phyloP scores from a whole-genome alignment of 2,888 invertebrate species.

The Lasius platythorax region DNA sequence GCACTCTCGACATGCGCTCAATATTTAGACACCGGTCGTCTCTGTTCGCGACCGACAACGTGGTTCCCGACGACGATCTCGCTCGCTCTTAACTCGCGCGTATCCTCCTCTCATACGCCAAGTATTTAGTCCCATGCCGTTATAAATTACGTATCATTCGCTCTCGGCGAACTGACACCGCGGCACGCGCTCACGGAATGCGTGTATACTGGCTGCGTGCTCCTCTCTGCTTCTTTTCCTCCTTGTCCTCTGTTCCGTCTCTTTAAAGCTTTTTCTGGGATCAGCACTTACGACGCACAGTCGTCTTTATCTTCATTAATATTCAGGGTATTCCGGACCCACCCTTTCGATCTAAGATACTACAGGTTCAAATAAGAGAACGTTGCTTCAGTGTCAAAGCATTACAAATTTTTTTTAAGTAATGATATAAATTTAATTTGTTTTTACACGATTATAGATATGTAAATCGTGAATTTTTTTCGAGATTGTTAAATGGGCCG shows the following conservation, averaged over 20 bases:
- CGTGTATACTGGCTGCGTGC: slow-evolving; percentile 61
- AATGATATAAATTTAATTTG: neutral
- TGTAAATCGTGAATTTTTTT: neutral
- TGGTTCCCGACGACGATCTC: slow-evolving; percentile 17
- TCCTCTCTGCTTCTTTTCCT: neutral
- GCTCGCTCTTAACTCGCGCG: slow-evolving; percentile 37
- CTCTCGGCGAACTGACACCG: slow-evolving; percentile 80
- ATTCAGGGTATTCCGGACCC: neutral
- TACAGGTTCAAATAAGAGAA: neutral
- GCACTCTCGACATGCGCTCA: slow-evolving; percentile 80
- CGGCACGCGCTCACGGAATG: slow-evolving; percentile 76
- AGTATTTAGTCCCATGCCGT: slow-evolving; percentile 77
- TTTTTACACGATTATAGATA: neutral
- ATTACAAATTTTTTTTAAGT: neutral
- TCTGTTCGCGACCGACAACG: slow-evolving; percentile 50
- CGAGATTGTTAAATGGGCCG: neutral
- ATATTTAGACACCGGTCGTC: slow-evolving; percentile 81
- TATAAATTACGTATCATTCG: slow-evolving; percentile 85
- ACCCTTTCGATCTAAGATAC: neutral
- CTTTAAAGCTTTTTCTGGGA: slow-evolving; percentile 44
- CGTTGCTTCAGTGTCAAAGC: neutral
- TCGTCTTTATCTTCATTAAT: slow-evolving; percentile 54
- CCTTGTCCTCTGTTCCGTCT: slow-evolving; percentile 41
- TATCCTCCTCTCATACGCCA: slow-evolving; percentile 24
- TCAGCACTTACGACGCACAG: slow-evolving; percentile 29